phyloP scores from a whole-genome alignment of 2,113 vertebrate genomes.

The Limnothrissa miodon region DNA sequence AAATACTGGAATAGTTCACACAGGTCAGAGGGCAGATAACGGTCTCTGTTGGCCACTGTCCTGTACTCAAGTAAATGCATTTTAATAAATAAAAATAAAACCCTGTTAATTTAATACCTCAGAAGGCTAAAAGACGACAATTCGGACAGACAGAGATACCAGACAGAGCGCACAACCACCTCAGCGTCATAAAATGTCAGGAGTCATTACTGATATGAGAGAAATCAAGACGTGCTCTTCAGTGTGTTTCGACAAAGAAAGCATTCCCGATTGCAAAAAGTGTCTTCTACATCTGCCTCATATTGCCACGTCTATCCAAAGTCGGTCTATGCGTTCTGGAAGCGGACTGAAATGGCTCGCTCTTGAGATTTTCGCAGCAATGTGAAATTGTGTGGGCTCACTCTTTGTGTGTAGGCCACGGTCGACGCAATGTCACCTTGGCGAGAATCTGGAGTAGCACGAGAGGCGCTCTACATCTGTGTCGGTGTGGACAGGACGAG shows the following conservation, averaged over 20 bases:
- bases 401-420: conserved; percentile 44
- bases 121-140: not conserved
- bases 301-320: conserved; percentile 56
- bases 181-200: not conserved
- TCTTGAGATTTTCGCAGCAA: conserved; percentile 55
- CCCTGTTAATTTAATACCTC: not conserved
- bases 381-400: conserved; percentile 61
- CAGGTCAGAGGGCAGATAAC: not conserved
- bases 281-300: conserved; percentile 51
- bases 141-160: not conserved
- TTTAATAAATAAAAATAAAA: not conserved
- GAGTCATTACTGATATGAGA: not conserved
- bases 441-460: conserved; percentile 60
- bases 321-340: conserved; percentile 31
- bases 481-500: conserved; percentile 50
- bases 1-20: not conserved
- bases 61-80: not conserved
- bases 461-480: conserved; percentile 63
- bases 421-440: conserved; percentile 70
- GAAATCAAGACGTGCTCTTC: not conserved
- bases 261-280: not conserved
- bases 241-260: not conserved
- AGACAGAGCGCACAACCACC: not conserved
- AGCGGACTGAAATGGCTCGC: conserved; percentile 40
- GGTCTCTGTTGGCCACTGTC: not conserved